Evolutionary conservation across 2,113 vertebrate genomes (phyloP), one percentile per base, ranked within the genome.

Genomic region (Stegostoma tigrinum): DNA sequence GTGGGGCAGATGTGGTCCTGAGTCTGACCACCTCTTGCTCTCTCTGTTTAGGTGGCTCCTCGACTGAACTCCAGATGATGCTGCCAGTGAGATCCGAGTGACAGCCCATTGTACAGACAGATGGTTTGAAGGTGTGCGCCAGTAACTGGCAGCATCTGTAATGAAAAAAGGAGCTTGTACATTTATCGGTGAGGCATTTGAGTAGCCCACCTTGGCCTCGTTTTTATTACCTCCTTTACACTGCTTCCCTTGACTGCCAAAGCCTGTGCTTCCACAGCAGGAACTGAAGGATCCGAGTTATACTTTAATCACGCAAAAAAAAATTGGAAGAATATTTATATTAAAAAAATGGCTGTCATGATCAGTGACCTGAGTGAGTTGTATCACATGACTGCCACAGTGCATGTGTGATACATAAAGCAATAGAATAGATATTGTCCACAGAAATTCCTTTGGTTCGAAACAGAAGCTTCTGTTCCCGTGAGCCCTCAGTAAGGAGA

Each of bases 61-160:
- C 98, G 99, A 64, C 97, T 99, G 97, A 99, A 99, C 96, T 99
- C 99, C 66, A 99, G 99, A 98, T 99, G 99, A 99, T 99, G 96
- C 96, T 90, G 45, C 95, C 24, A 10, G 24, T 6, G 45, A 14
- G 94, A 10, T 6, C 87, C 42, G n/a, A 6, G 68, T 12, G 21
- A 30, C 19, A 14, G 94, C 93, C 52, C 42, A 27, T 24, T 42
- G 38, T 23, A 68, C 93, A 23, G 64, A 45, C 14, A 21, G 64
- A 72, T 55, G 42, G 45, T 21, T 66, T 38, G 90, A 93, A 93
- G 55, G 34, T n/a, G 61, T 93, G 55, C 55, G 66, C 64, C 64
- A 66, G 24, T 67, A 66, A 94, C 21, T 67, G 66, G 52, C 87
- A 27, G 87, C 27, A 17, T 6, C 27, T 55, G 55, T 61, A 61